Percentiles rank a stretch among this genome's conserved stretches.
Evolutionary conservation across 2,797 vertebrate species (phyloP).

Genomic region (Leucoraja ocellata): DNA sequence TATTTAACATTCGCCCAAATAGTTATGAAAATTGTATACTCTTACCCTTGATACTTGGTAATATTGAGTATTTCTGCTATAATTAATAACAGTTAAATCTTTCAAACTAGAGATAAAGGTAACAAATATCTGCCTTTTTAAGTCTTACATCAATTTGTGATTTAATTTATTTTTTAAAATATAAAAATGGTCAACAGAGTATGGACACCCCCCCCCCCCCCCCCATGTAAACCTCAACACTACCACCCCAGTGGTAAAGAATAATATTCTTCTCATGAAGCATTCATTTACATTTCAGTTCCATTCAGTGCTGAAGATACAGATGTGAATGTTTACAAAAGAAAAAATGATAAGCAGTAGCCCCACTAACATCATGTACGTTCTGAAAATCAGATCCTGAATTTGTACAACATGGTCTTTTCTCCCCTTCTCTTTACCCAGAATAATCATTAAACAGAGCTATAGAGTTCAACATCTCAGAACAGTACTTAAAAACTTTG

Average conservation of each 20-base stretch:
- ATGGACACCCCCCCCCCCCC: not conserved
- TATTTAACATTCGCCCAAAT: not conserved
- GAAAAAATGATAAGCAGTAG: not conserved
- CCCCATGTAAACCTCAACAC: too few relatives aligned
- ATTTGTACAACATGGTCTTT: not conserved
- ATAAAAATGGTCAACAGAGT: not conserved
- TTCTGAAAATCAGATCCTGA: slow-evolving; percentile 26
- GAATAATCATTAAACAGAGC: slow-evolving; percentile 17
- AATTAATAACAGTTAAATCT: not conserved
- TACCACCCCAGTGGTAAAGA: not conserved
- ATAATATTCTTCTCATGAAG: not conserved
- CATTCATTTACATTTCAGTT: not conserved
- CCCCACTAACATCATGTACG: slow-evolving; percentile 19
- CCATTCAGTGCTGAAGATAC: not conserved
- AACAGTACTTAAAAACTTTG: slow-evolving; percentile 4
- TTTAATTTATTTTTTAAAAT: not conserved
- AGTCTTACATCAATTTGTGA: not conserved
- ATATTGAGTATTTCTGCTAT: not conserved
- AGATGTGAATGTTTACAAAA: not conserved
- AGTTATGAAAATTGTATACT: not conserved
- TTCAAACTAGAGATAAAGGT: slow-evolving; percentile 3
- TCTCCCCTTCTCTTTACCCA: not conserved
- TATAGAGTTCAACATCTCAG: slow-evolving; percentile 26
- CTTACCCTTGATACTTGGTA: not conserved
- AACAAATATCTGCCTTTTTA: not conserved